Conservation (phyloP, 2,888 invertebrate genomes). For the Cheilosia vulpina region DNA sequence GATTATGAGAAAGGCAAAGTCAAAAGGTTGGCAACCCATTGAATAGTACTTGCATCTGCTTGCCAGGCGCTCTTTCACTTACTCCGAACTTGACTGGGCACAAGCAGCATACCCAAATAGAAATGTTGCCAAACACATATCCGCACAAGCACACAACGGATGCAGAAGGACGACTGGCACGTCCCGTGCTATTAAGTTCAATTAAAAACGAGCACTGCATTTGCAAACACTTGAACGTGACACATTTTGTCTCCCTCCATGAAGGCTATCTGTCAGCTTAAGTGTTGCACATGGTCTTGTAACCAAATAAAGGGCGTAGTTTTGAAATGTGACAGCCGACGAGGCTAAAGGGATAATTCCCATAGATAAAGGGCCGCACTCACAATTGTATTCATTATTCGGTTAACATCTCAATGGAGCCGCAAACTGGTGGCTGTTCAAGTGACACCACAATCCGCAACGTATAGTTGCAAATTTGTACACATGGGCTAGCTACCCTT, state of each 20-base stretch:
- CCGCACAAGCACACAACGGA: background rate
- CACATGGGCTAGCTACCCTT: background rate
- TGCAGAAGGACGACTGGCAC: slow-evolving; percentile 6
- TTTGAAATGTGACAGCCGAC: slow-evolving; percentile 8
- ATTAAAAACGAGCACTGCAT: slow-evolving; percentile 37
- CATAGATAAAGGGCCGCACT: background rate
- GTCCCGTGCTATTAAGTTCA: slow-evolving; percentile 25
- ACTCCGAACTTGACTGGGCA: slow-evolving; percentile 10
- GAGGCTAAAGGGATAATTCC: slow-evolving; percentile 1
- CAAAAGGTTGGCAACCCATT: slow-evolving; percentile 43
- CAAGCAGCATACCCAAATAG: slow-evolving; percentile 1
- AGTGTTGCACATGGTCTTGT: slow-evolving; percentile 1
- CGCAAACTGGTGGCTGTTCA: background rate
- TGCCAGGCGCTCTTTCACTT: background rate
- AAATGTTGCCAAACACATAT: background rate
- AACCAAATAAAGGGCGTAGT: background rate
- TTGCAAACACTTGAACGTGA: slow-evolving; percentile 48
- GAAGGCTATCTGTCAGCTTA: slow-evolving; percentile 8
- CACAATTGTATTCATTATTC: background rate
- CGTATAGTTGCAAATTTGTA: background rate
- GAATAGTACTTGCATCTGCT: slow-evolving; percentile 11
- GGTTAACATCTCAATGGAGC: background rate
- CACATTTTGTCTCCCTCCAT: slow-evolving; percentile 17
- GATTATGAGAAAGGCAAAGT: slow-evolving; percentile 31
- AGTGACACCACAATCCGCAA: background rate